These are phyloP conservation scores for Vicugna pacos DNA, from an alignment of 2,113 vertebrate genomes.

Conservation along the genomic window DNA sequence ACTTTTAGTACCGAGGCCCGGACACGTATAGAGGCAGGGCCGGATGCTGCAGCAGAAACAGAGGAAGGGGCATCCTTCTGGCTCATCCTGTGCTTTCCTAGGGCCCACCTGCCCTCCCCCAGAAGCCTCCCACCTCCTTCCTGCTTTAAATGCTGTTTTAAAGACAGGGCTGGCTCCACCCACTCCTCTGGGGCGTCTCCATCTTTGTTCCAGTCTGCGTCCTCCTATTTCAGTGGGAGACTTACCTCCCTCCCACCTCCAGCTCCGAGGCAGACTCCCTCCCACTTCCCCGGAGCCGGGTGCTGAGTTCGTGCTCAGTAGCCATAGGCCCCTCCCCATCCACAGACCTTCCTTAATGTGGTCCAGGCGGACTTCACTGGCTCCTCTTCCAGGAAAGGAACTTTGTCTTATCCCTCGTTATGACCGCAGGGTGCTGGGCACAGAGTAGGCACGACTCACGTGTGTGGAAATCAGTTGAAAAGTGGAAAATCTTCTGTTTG, in stretches of 20 bases:
- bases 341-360: background rate
- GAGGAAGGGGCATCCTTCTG: background rate
- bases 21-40: background rate
- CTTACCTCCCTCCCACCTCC: background rate
- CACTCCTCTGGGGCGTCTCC: accelerated
- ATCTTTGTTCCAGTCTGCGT: background rate
- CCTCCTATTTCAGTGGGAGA: background rate
- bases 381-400: background rate
- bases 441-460: background rate
- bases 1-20: background rate
- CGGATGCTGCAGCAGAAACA: accelerated
- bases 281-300: background rate
- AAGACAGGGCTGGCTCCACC: background rate
- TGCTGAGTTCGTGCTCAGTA: background rate
- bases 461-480: background rate
- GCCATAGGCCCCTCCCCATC: too few relatives aligned
- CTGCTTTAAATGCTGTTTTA: background rate
- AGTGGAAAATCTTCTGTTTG: background rate
- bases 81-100: accelerated
- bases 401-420: background rate
- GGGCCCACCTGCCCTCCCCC: background rate
- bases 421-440: accelerated
- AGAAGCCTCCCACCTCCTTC: accelerated
- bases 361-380: background rate
- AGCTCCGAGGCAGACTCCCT: background rate